Base-by-base conservation (phyloP, 2,888 invertebrate genomes). In the Ennomos erosarius region DNA sequence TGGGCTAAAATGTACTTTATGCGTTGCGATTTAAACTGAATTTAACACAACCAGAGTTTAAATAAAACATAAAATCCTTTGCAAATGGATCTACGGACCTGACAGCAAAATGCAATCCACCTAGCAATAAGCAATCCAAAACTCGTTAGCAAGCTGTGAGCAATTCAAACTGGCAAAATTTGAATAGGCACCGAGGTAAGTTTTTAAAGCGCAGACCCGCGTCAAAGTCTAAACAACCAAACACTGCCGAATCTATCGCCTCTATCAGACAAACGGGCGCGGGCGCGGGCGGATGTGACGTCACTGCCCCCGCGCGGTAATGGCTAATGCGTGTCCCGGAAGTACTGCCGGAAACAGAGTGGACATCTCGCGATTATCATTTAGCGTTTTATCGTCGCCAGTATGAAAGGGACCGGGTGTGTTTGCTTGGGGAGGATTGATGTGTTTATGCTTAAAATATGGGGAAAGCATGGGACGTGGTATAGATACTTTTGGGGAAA, bases 241-340 rank as follows among this genome's bases (percentile, higher is more conserved):
- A 52, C 51, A 51, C 44, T 44, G n/a, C 10, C 36, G 10, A 42
- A 47, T 34, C 45, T 51, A 56, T 51, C 56, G 46, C 37, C 37
- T 34, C 45, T 51, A 56, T 51, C 56, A 50, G 43, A 12, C 5
- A 42, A 26, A 6, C 40, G 13, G 38, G 39, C 16, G 39, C 34
- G 34, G 39, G 50, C 44, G 42, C 26, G 16, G 26, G 34, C 53
- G 58, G 58, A 49, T 11, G 49, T 57, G 65, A 55, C 65, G 61
- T 59, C 55, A 66, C 59, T 55, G 70, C 72, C 84, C 80, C 78
- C 82, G 83, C 84, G 82, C 87, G 84, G 87, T 91, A 90, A 91
- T 91, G 90, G 90, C 85, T 84, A 86, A 88, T 87, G 90, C 89
- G 85, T 90, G 91, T 91, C 82, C 85, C 86, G 90, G 90, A 90